Evolutionary conservation across 2,888 invertebrate species (phyloP), one percentile per base, ranked within the genome.

Genomic region (Campoplex capitator): DNA sequence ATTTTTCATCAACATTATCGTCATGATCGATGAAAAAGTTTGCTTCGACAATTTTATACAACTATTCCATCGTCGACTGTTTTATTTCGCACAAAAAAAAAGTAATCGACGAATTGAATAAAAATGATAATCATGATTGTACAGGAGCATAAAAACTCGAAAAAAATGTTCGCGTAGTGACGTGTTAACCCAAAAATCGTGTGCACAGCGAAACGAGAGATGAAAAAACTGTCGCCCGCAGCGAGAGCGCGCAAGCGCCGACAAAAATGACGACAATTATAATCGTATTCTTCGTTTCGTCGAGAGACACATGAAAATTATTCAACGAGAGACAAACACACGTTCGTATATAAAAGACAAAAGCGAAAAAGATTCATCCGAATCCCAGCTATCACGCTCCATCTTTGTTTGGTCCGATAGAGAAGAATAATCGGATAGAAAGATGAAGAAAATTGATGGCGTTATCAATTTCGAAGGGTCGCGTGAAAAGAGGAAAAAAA

Each of bases 171-270:
- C 32, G 4, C 16, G 23, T 18, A 48, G 38, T 42, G 42, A 3
- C 71, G 42, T 3, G 23, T 23, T 23, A 45, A 11, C 42, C n/a
- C 7, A 18, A 54, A 54, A 74, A 58, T 58, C 51, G 78, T 68
- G 68, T 38, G 28, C 51, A 68, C 68, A 68, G 56, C 68, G 68
- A 54, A 77, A 77, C 67, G 54, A 8, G 23, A 7, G 51, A 68
- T 77, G 38, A 54, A 54, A 67, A 67, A 67, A 67, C 35, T 54
- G n/a, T 35, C 73, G 54, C 2, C 9, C 51, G n/a, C n/a, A 54
- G n/a, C 2, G 23, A 23, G 35, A 54, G 18, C 11, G 32, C 70
- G 48, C 8, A 68, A 18, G 48, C 28, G 18, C 16, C 11, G n/a
- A 1, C 2, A 23, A 74, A 23, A 74, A 58, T 16, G 16, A 28